phyloP scores from a whole-genome alignment of 2,888 invertebrate genomes.

The Lepidochrysops patricia region DNA sequence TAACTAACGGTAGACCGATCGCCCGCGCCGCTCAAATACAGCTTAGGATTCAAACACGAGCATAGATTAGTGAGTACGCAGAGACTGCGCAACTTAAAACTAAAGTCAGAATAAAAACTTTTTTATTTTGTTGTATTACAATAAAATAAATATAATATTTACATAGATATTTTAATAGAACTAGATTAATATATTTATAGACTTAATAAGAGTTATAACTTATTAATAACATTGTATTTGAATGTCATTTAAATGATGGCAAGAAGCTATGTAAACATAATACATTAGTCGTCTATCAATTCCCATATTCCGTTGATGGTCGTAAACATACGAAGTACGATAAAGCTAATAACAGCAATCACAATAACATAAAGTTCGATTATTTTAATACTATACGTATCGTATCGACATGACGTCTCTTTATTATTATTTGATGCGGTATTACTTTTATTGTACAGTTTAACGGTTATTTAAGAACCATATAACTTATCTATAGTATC shows the following conservation, averaged over 20 bases:
- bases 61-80: conserved; percentile 15
- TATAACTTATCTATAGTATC: not conserved
- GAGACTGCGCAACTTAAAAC: not conserved
- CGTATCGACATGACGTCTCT: not conserved
- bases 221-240: too few relatives aligned
- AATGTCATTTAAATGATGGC: not conserved
- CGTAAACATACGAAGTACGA: not conserved
- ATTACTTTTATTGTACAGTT: not conserved
- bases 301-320: not conserved
- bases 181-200: not conserved
- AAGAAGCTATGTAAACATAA: not conserved
- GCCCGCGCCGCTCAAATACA: conserved; percentile 28
- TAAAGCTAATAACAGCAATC: not conserved
- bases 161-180: not conserved
- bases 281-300: not conserved
- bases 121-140: too few relatives aligned
- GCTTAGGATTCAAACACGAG: conserved; percentile 23
- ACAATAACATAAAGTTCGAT: not conserved
- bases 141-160: too few relatives aligned
- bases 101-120: too few relatives aligned
- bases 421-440: not conserved
- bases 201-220: too few relatives aligned
- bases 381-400: not conserved
- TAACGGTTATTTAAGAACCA: not conserved
- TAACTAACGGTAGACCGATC: conserved; percentile 51